Evolutionary conservation across 2,888 invertebrate species (phyloP).

Genomic region (Drosophila parthenogenetica): DNA sequence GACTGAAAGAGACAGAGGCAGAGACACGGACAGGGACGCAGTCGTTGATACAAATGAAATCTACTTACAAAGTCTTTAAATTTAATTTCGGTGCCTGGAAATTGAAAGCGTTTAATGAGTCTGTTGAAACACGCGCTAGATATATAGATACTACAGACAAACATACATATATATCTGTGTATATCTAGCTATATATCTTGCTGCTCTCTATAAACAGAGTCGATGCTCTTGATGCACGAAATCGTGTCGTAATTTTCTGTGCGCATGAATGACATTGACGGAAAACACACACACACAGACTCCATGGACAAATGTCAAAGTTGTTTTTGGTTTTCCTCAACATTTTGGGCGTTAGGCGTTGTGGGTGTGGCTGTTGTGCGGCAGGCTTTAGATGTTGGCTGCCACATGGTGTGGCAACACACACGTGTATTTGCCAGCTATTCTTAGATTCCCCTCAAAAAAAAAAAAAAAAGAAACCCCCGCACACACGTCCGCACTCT

Average conservation of each 20-base stretch:
- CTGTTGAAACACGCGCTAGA: constrained; percentile 59
- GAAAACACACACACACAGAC: constrained; percentile 17
- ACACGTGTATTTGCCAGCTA: constrained; percentile 40
- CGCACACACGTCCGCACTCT: background rate
- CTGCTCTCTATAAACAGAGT: constrained; percentile 43
- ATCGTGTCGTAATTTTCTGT: constrained; percentile 57
- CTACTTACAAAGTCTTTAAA: constrained; percentile 79
- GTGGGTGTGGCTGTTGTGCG: background rate
- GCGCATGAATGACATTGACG: constrained; percentile 60
- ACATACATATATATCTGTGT: constrained; percentile 4
- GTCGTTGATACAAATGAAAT: constrained; percentile 53
- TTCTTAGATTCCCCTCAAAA: constrained; percentile 40
- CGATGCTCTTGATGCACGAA: constrained; percentile 31
- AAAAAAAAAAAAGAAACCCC: background rate
- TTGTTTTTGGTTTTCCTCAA: constrained; percentile 21
- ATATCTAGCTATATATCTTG: constrained; percentile 8
- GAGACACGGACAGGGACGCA: background rate
- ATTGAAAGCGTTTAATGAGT: constrained; percentile 75
- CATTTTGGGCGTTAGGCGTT: background rate
- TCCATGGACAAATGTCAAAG: constrained; percentile 74
- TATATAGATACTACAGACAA: background rate
- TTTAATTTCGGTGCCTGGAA: constrained; percentile 63
- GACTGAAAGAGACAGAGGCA: constrained; percentile 12
- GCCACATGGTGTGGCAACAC: constrained; percentile 38
- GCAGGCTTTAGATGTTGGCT: constrained; percentile 53